Evolutionary conservation across 2,888 invertebrate species (phyloP).

Genomic region (Tromatobia lineatoria): DNA sequence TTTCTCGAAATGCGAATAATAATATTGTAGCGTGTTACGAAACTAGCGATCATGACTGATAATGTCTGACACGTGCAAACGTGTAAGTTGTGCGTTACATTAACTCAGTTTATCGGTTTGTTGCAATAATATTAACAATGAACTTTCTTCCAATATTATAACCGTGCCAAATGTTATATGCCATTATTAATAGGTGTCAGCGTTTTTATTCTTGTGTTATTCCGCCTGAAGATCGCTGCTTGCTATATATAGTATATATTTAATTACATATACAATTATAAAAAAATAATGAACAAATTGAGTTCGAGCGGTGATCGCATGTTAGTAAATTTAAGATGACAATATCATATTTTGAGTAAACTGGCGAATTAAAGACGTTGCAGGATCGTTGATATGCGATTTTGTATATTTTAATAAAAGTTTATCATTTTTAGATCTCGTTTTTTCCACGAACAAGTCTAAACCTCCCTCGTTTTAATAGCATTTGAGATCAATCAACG

Average conservation of each 20-base stretch:
- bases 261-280: constrained; percentile 3
- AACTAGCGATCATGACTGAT: not conserved
- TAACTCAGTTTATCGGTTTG: not conserved
- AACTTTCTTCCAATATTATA: constrained; percentile 8
- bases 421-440: constrained; percentile 59
- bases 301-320: not conserved
- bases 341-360: constrained; percentile 47
- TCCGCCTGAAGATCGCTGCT: constrained; percentile 11
- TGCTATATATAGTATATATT: constrained; percentile 11
- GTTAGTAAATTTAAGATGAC: constrained; percentile 25
- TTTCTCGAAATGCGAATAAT: constrained; percentile 5
- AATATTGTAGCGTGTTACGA: constrained; percentile 6
- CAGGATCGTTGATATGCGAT: constrained; percentile 48
- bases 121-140: not conserved
- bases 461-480: not conserved
- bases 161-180: constrained; percentile 34
- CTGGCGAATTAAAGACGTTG: constrained; percentile 36
- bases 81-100: constrained; percentile 3
- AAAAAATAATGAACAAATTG: constrained; percentile 9
- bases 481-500: not conserved
- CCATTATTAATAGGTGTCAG: constrained; percentile 28
- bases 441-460: not conserved
- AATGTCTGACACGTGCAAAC: not conserved
- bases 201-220: constrained; percentile 22
- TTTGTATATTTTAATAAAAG: constrained; percentile 65